A percentile compares a stretch with the other conserved stretches of the same genome.
phyloP scores from a whole-genome alignment of 2,113 vertebrate species.

The Phalacrocorax pelagicus region DNA sequence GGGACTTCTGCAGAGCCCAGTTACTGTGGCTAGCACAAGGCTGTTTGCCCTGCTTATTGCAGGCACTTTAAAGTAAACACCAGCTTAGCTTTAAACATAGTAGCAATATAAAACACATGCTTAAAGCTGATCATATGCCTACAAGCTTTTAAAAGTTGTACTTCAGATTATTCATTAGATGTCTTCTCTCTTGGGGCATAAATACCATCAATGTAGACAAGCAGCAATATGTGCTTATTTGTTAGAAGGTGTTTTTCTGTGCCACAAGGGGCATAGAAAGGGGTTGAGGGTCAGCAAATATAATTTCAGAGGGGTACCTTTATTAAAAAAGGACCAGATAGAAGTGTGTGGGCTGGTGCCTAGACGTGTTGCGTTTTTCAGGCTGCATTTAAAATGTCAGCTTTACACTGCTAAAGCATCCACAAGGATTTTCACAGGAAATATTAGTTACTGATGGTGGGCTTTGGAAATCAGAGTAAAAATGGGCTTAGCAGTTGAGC shows the following conservation, averaged over 20 bases:
- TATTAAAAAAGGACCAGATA: neutral
- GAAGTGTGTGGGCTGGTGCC: neutral
- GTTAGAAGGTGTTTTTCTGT: neutral
- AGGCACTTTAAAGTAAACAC: neutral
- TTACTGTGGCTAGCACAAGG: neutral
- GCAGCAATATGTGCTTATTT: neutral
- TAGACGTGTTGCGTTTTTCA: neutral
- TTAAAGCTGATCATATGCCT: neutral
- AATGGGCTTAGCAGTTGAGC: neutral
- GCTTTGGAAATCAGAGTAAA: neutral
- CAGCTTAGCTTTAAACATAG: neutral
- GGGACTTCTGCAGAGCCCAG: neutral
- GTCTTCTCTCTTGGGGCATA: neutral
- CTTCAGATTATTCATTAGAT: neutral
- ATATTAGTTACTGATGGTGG: neutral
- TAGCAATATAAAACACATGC: neutral
- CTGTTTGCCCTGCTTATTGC: conserved; percentile 19
- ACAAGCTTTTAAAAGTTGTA: neutral
- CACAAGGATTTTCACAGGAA: neutral
- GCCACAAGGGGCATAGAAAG: neutral
- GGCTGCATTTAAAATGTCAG: neutral
- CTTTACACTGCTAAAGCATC: neutral
- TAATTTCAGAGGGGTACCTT: neutral
- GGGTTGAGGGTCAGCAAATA: neutral
- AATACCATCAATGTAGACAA: neutral